Evolutionary conservation across 2,888 invertebrate species (phyloP).

Genomic region (Hipparchia semele): DNA sequence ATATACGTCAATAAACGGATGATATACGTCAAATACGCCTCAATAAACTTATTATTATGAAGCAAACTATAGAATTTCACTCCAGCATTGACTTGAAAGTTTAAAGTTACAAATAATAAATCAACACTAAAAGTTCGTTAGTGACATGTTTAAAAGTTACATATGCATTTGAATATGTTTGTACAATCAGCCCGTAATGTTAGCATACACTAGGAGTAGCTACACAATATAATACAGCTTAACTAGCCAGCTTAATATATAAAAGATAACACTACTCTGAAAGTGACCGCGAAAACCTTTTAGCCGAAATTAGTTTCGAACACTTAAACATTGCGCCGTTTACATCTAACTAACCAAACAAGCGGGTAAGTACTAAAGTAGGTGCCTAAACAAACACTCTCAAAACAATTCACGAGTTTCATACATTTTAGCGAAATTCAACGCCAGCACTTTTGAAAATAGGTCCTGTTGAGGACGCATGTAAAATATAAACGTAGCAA

Average conservation of each 20-base stretch:
- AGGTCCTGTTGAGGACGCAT: conserved; percentile 41
- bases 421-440: conserved; percentile 53
- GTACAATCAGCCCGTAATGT: too few relatives aligned
- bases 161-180: too few relatives aligned
- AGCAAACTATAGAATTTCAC: too few relatives aligned
- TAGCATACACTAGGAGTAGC: too few relatives aligned
- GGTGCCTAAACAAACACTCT: conserved; percentile 45
- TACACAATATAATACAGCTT: conserved; percentile 3
- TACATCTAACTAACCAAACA: conserved; percentile 43
- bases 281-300: conserved; percentile 29
- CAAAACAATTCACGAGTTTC: conserved; percentile 48
- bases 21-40: too few relatives aligned
- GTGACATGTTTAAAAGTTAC: too few relatives aligned
- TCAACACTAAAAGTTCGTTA: too few relatives aligned
- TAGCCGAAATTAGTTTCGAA: conserved; percentile 22
- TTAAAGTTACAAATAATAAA: too few relatives aligned
- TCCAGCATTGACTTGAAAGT: too few relatives aligned
- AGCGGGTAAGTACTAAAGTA: conserved; percentile 34
- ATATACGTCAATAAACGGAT: too few relatives aligned
- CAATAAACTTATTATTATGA: too few relatives aligned
- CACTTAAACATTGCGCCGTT: conserved; percentile 27
- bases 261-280: conserved; percentile 18
- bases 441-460: conserved; percentile 54
- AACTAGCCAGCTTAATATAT: conserved; percentile 13
- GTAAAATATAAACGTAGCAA: conserved; percentile 8